phyloP scores from a whole-genome alignment of 2,888 invertebrate genomes.

The Heliothis peltigera region DNA sequence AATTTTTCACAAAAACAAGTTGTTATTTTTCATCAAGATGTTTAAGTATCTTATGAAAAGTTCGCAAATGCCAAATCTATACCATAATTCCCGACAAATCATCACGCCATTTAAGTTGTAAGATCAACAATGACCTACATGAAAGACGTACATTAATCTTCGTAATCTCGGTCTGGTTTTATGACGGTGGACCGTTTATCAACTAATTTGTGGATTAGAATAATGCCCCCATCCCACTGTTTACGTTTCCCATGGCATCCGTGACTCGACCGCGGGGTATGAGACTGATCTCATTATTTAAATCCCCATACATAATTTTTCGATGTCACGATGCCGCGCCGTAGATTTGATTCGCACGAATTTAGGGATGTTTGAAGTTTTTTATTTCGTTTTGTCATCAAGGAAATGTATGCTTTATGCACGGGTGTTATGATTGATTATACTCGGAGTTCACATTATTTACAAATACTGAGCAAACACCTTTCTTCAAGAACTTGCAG shows the following conservation, averaged over 20 bases:
- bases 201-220: constrained; percentile 83
- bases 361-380: constrained; percentile 50
- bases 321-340: constrained; percentile 76
- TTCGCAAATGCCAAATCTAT: not conserved
- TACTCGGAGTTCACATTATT: no score
- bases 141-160: constrained; percentile 43
- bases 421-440: no score
- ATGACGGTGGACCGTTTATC: constrained; percentile 71
- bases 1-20: no score
- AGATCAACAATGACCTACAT: constrained; percentile 14
- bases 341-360: constrained; percentile 76
- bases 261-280: constrained; percentile 71
- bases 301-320: constrained; percentile 83
- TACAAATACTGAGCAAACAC: no score
- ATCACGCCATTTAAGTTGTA: constrained; percentile 4
- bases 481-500: no score
- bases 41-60: no score
- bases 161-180: constrained; percentile 54
- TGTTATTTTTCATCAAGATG: no score
- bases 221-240: constrained; percentile 76
- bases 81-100: constrained; percentile 16
- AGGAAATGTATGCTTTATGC: no score
- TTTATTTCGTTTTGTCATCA: constrained; percentile 12
- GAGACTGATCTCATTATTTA: constrained; percentile 82
- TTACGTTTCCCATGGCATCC: constrained; percentile 86